These are phyloP conservation scores for Sylvietta virens DNA, from an alignment of 2,113 vertebrate species.

Conservation along the genomic window DNA sequence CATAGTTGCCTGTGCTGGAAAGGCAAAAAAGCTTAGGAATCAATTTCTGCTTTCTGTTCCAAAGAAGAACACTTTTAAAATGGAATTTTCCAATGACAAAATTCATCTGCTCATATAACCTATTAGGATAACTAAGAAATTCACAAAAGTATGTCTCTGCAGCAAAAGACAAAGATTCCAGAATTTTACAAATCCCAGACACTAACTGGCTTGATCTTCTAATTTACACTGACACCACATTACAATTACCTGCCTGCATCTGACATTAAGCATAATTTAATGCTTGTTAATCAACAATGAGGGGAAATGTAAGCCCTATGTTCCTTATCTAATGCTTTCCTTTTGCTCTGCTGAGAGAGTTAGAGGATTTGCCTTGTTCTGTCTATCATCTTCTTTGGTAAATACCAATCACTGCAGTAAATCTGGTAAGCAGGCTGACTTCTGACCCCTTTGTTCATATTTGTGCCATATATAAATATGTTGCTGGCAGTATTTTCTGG, in stretches of 20 bases:
- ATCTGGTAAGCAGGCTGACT: conserved; percentile 56
- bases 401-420: conserved; percentile 51
- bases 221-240: background rate
- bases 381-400: conserved; percentile 47
- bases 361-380: conserved; percentile 29
- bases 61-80: background rate
- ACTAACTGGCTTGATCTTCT: background rate
- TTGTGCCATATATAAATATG: conserved; percentile 48
- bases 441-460: conserved; percentile 49
- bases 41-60: background rate
- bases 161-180: background rate
- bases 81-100: background rate
- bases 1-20: background rate
- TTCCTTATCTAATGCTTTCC: background rate
- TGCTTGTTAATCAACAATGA: conserved; percentile 40
- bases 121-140: background rate
- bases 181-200: background rate
- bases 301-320: background rate
- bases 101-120: background rate
- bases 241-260: background rate
- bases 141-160: background rate
- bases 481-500: conserved; percentile 54
- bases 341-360: conserved; percentile 7
- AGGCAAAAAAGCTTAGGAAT: background rate
- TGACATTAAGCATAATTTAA: conserved; percentile 3